Base-by-base conservation (phyloP, 2,113 vertebrate species). In the Mormoops blainvillei region DNA sequence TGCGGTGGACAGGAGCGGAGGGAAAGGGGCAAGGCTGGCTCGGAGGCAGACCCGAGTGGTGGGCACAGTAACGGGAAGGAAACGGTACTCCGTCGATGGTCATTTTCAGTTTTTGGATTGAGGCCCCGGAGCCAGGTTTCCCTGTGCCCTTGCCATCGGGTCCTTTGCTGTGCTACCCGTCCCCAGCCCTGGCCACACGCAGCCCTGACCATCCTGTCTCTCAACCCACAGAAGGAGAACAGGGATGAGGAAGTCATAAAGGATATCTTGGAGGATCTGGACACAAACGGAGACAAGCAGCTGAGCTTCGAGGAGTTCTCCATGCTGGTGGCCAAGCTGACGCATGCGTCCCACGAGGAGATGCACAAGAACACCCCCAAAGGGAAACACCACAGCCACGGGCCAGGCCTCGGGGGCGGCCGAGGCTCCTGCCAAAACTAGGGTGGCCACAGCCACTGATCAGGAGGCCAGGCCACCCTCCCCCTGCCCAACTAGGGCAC, bases 191-290 rank as follows among this genome's bases (percentile, higher is more conserved):
- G 77, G 20, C 54, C 52, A 61, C 19, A 12, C 18, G 16, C 9
- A 5, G 38, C 63, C 31, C 91, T 97, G 26, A 97, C 1, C 3
- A 0, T 31, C 10, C 14, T 65, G 63, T 89, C 31, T 83, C 19
- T 56, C 56, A 1, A 48, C 70, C 38, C 6, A 5, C 96, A 97
- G 96, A 93, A 58, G 16, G 16, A 95, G 28, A 26, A 36, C 0
- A 94, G 1, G 65, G 0, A 94, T 1, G 68, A 76, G 0, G 0
- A 0, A 0, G 0, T 0, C 38, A 61, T 97, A 8, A 10, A 54
- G 0, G 31, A 96, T 1, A 88, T 97, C 45, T 0, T 98, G 90
- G 92, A 97, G 48, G 97, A 98, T 45, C 95, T 98, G 83, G 97
- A 98, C 88, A 97, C 96, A 0, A 87, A 91, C 2, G 9, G 0